These are phyloP conservation scores for Nibea albiflora DNA, from an alignment of 2,113 vertebrate genomes.

Conservation along the genomic window DNA sequence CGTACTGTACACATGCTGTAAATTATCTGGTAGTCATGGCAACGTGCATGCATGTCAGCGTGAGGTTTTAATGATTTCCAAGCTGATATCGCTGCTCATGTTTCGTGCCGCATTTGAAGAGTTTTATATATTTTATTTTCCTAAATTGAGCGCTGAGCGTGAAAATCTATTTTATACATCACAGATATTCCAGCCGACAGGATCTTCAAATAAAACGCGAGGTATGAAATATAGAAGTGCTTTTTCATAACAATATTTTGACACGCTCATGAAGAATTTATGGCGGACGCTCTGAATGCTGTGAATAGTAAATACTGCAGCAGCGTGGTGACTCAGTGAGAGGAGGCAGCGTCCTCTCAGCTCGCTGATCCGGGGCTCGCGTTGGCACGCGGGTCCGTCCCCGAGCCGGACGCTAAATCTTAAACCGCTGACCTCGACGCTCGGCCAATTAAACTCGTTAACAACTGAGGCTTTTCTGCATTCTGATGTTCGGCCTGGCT, in stretches of 20 bases:
- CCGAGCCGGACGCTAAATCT: constrained; percentile 24
- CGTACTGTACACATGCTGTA: too few relatives aligned
- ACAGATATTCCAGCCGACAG: constrained; percentile 7
- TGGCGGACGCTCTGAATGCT: constrained; percentile 28
- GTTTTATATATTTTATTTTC: too few relatives aligned
- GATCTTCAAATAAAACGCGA: constrained; percentile 31
- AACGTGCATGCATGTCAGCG: not conserved
- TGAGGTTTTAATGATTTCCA: not conserved
- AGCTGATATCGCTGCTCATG: not conserved
- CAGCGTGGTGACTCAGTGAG: constrained; percentile 1
- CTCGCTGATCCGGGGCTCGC: constrained; percentile 52
- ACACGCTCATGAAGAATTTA: constrained; percentile 59
- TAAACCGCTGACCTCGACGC: constrained; percentile 7
- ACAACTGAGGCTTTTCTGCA: constrained; percentile 4
- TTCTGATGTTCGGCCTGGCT: constrained; percentile 2
- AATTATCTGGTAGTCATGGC: not conserved
- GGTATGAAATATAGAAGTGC: constrained; percentile 42
- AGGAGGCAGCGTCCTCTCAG: constrained; percentile 15
- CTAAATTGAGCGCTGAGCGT: not conserved
- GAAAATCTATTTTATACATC: constrained; percentile 22
- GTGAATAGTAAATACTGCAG: constrained; percentile 40
- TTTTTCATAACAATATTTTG: constrained; percentile 53
- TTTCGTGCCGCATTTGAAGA: too few relatives aligned
- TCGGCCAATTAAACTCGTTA: constrained; percentile 32
- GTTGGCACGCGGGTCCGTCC: constrained; percentile 28